Evolutionary conservation across 2,797 vertebrate genomes (phyloP).

Genomic region (Bradypodion ventrale): DNA sequence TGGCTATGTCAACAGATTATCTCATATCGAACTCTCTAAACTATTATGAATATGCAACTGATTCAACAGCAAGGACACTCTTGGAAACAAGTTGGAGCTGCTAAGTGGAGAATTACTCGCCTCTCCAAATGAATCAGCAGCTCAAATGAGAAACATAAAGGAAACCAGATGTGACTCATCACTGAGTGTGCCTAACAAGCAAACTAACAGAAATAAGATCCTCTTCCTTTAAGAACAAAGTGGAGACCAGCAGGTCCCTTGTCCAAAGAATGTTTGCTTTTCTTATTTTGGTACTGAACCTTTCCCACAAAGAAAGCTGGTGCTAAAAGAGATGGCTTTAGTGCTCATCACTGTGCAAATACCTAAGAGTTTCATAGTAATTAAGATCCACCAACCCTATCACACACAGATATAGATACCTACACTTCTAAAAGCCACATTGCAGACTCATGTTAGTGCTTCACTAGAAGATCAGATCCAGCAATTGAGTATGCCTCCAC

Average conservation of each 20-base stretch:
- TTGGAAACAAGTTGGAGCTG: constrained; percentile 53
- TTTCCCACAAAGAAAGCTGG: constrained; percentile 15
- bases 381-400: constrained; percentile 38
- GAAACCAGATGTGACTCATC: constrained; percentile 62
- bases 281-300: constrained; percentile 21
- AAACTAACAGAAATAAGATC: constrained; percentile 29
- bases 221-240: constrained; percentile 56
- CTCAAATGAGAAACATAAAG: constrained; percentile 51
- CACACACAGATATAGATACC: constrained; percentile 48
- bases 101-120: constrained; percentile 64
- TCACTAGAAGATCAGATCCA: constrained; percentile 59
- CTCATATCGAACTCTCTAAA: constrained; percentile 73
- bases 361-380: constrained; percentile 55
- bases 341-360: not conserved
- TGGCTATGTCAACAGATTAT: constrained; percentile 78
- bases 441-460: constrained; percentile 36
- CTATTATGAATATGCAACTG: constrained; percentile 72
- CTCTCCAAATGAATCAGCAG: constrained; percentile 64
- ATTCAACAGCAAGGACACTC: constrained; percentile 59
- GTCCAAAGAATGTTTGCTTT: not conserved
- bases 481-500: constrained; percentile 57
- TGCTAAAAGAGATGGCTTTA: not conserved
- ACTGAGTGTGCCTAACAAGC: constrained; percentile 35
- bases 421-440: constrained; percentile 13
- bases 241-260: constrained; percentile 49